A percentile compares a stretch with the other conserved stretches of the same genome.
Conservation (phyloP, 2,113 vertebrate species). For the Perognathus longimembris region DNA sequence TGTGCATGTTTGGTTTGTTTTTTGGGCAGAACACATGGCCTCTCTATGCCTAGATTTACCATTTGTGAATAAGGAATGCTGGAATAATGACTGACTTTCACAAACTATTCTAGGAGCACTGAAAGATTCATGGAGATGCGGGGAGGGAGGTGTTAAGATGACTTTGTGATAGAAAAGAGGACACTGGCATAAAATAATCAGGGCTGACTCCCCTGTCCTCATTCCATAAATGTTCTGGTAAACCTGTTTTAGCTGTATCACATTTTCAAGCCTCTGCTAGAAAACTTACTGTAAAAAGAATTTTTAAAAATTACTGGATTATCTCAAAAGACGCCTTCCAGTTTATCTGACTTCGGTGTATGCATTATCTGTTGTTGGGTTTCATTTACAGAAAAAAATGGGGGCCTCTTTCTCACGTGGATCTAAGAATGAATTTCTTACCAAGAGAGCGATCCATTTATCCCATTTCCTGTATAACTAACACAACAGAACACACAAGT, state of each 20-base stretch:
- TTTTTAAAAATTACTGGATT: constrained; percentile 30
- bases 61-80: background rate
- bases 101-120: background rate
- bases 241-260: background rate
- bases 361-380: constrained; percentile 41
- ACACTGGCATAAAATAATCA: background rate
- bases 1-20: background rate
- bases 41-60: background rate
- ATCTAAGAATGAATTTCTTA: constrained; percentile 84
- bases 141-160: background rate
- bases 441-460: constrained; percentile 60
- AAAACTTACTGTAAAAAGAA: background rate
- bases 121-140: background rate
- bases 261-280: constrained; percentile 52
- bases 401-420: constrained; percentile 84
- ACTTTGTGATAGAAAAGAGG: background rate
- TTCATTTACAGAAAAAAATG: constrained; percentile 48
- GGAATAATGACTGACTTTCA: background rate
- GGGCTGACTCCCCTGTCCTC: too few species aligned
- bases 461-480: constrained; percentile 26
- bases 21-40: background rate
- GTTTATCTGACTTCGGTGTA: constrained; percentile 6
- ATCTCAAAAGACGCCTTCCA: constrained; percentile 1
- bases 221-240: background rate
- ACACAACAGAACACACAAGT: background rate